phyloP scores from a whole-genome alignment of 2,797 vertebrate species.

The Amazona ochrocephala region DNA sequence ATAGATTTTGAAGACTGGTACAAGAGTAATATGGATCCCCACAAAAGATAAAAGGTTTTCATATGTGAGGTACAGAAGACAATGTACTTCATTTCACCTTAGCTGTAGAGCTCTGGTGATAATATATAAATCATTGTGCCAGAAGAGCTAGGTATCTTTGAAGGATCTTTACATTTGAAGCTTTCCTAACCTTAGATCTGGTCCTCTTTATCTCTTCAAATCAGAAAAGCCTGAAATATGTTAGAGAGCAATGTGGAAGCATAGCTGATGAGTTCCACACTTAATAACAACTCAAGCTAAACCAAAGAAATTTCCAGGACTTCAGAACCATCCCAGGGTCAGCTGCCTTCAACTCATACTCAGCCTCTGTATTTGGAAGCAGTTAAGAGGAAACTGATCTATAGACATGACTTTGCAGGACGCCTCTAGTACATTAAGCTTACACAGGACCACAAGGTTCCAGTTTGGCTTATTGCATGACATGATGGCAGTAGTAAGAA shows the following conservation, averaged over 20 bases:
- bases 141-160: not conserved
- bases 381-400: not conserved
- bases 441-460: not conserved
- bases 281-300: not conserved
- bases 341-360: not conserved
- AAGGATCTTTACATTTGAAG: constrained; percentile 12
- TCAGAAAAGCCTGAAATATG: not conserved
- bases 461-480: accelerated
- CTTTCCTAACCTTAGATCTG: constrained; percentile 22
- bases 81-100: not conserved
- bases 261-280: not conserved
- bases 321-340: not conserved
- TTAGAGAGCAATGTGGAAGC: not conserved
- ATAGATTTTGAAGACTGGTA: not conserved
- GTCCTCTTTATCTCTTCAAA: constrained; percentile 19
- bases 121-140: not conserved
- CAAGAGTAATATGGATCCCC: not conserved
- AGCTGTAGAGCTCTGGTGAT: not conserved
- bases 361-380: not conserved
- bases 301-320: not conserved
- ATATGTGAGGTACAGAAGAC: not conserved
- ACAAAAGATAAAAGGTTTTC: not conserved
- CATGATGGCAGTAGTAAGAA: not conserved
- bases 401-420: not conserved
- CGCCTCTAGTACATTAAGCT: not conserved